Evolutionary conservation across 2,888 invertebrate genomes (phyloP).

Genomic region (Poecilus cupreus): DNA sequence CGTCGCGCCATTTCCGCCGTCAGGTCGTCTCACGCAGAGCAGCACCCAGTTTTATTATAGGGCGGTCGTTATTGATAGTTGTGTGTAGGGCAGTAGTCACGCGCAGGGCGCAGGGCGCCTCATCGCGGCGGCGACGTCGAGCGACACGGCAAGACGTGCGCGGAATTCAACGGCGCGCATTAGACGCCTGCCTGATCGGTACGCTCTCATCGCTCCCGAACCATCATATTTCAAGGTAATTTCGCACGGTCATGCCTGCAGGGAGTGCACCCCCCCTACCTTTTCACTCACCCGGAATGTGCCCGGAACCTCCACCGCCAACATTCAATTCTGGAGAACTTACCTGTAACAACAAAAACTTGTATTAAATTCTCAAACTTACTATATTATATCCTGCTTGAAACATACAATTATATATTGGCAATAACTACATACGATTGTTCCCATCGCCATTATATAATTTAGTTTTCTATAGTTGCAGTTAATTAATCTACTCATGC

Average conservation of each 20-base stretch:
- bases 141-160: slow-evolving; percentile 62
- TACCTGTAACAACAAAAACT: slow-evolving; percentile 32
- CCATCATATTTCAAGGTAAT: slow-evolving; percentile 68
- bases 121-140: slow-evolving; percentile 8
- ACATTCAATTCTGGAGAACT: not conserved
- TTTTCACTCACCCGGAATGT: slow-evolving; percentile 5
- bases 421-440: not conserved
- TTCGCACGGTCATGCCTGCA: slow-evolving; percentile 67
- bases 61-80: slow-evolving; percentile 61
- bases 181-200: slow-evolving; percentile 62
- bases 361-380: not conserved
- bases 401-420: slow-evolving; percentile 1
- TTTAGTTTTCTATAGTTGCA: not conserved
- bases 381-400: not conserved
- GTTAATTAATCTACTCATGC: slow-evolving; percentile 31
- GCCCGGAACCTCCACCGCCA: not conserved
- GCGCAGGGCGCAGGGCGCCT: not conserved
- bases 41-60: slow-evolving; percentile 69
- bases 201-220: slow-evolving; percentile 65
- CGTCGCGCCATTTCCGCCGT: slow-evolving; percentile 58
- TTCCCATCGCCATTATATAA: not conserved
- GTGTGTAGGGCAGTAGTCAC: slow-evolving; percentile 8
- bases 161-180: slow-evolving; percentile 63
- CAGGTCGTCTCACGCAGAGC: slow-evolving; percentile 60
- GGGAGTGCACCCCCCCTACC: slow-evolving; percentile 36